Percentiles rank a stretch among this genome's conserved stretches.
Conservation (phyloP, 2,797 vertebrate species). For the Rhabdomys pumilio region DNA sequence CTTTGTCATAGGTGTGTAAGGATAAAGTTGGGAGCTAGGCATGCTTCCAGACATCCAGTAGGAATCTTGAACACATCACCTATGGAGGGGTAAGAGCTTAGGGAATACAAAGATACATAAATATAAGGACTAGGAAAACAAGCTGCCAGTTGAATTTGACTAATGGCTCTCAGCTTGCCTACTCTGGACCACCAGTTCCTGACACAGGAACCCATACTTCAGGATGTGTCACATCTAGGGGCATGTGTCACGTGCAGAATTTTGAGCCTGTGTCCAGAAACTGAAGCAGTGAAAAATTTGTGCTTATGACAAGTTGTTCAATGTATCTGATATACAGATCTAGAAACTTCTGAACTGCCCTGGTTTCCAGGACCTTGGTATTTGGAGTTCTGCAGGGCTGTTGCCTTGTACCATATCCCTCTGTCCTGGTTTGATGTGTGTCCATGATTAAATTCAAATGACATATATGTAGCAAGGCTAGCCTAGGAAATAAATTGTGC, state of each 20-base stretch:
- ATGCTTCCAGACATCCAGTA: neutral
- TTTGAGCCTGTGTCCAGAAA: neutral
- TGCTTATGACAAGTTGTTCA: neutral
- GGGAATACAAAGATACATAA: neutral
- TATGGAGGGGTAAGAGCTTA: neutral
- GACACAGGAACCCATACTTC: neutral
- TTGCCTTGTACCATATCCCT: neutral
- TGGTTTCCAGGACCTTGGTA: neutral
- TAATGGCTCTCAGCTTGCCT: neutral
- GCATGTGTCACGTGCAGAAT: neutral
- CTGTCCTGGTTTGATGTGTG: neutral
- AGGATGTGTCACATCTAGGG: neutral
- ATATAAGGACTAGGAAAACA: neutral
- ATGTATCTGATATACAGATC: neutral
- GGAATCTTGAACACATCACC: neutral
- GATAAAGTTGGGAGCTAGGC: neutral
- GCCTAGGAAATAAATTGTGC: neutral
- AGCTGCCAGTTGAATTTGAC: neutral
- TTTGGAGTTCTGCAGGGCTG: neutral
- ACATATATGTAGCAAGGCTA: neutral
- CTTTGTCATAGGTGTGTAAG: neutral
- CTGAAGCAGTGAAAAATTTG: neutral
- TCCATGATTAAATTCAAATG: constrained; percentile 25
- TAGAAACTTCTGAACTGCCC: neutral
- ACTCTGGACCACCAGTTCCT: neutral